Percentiles rank a stretch among this genome's conserved stretches.
phyloP scores from a whole-genome alignment of 2,113 vertebrate genomes.

The rat (Rattus norvegicus) region DNA sequence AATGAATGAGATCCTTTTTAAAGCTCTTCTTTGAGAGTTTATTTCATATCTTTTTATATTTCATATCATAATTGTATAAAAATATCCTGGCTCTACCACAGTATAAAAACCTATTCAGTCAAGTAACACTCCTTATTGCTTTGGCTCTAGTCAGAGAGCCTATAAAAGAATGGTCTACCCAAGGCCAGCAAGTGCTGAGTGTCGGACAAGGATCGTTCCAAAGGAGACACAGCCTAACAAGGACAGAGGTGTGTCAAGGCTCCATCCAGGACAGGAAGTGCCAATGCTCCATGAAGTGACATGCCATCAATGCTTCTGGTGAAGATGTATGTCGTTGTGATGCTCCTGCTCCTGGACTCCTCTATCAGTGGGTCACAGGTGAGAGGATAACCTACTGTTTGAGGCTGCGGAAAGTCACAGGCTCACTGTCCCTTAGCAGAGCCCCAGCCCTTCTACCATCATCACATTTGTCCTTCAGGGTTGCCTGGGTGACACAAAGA shows the following conservation, averaged over 20 bases:
- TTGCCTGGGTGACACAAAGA: not conserved
- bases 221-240: not conserved
- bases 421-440: not conserved
- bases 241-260: not conserved
- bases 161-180: conserved; percentile 26
- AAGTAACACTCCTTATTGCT: conserved; percentile 52
- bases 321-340: not conserved
- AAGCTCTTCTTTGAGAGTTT: conserved; percentile 33
- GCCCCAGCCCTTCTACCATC: accelerated
- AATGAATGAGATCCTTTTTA: conserved; percentile 42
- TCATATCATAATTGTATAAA: conserved; percentile 30
- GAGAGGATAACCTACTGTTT: not conserved
- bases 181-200: conserved; percentile 42
- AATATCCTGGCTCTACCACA: conserved; percentile 45
- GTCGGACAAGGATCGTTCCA: not conserved
- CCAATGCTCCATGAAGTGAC: not conserved
- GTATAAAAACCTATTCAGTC: conserved; percentile 50
- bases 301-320: accelerated
- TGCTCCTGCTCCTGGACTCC: not conserved
- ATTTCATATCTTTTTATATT: conserved; percentile 52
- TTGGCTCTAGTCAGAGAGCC: conserved; percentile 37
- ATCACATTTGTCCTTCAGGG: not conserved
- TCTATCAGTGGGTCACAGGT: not conserved
- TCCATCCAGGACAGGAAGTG: not conserved
- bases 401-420: not conserved